Conservation (phyloP, 2,888 invertebrate species). For the Peribatodes rhomboidaria region DNA sequence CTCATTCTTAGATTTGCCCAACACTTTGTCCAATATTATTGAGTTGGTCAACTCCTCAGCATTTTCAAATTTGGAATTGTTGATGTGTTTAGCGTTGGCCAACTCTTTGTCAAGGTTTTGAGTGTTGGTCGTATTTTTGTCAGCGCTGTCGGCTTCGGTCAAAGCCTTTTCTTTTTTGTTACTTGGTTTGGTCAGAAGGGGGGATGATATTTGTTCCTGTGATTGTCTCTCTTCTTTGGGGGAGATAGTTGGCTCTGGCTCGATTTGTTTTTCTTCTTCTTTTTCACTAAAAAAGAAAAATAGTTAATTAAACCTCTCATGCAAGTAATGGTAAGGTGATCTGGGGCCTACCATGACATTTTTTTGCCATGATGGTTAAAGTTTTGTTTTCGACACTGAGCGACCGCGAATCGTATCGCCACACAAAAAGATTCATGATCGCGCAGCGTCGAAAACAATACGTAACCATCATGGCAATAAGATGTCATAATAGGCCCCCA, state of each 20-base stretch:
- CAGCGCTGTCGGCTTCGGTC: neutral
- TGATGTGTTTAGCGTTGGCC: neutral
- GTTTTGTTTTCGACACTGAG: too few species aligned
- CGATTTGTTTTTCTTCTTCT: constrained; percentile 49
- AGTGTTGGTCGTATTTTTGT: neutral
- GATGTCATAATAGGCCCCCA: too few species aligned
- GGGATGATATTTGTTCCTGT: constrained; percentile 54
- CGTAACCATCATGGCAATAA: too few species aligned
- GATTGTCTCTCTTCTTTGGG: constrained; percentile 63
- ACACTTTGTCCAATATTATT: constrained; percentile 7
- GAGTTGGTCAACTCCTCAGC: constrained; percentile 3
- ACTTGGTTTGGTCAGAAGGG: constrained; percentile 52
- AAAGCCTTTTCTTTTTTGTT: constrained; percentile 36
- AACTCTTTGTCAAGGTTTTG: neutral
- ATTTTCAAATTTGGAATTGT: neutral
- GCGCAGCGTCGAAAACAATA: too few species aligned
- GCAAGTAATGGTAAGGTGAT: too few species aligned
- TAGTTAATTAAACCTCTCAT: too few species aligned
- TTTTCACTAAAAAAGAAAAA: constrained; percentile 58
- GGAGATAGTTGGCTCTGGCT: constrained; percentile 45
- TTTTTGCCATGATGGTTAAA: too few species aligned
- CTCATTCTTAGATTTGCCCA: constrained; percentile 16
- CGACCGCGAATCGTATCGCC: too few species aligned
- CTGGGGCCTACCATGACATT: too few species aligned
- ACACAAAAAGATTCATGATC: too few species aligned